These are phyloP conservation scores for Chaetura pelagica DNA, from an alignment of 2,113 vertebrate species.

Conservation along the genomic window DNA sequence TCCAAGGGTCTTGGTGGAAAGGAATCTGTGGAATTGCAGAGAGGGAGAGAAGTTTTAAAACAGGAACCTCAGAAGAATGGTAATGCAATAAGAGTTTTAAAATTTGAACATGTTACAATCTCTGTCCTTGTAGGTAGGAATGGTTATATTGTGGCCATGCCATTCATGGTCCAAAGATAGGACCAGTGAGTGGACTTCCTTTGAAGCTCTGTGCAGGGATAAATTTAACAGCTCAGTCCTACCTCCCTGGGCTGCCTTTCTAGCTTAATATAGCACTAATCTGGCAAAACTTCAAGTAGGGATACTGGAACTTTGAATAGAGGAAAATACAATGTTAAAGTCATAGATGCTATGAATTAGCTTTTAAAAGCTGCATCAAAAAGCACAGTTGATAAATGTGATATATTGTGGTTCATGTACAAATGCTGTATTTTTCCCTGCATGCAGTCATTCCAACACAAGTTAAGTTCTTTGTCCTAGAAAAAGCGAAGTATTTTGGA, in stretches of 20 bases:
- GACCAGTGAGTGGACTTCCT: neutral
- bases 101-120: neutral
- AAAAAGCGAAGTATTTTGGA: conserved; percentile 17
- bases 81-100: neutral
- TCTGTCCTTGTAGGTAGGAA: neutral
- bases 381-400: neutral
- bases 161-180: neutral
- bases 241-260: neutral
- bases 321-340: neutral
- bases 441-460: neutral
- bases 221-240: neutral
- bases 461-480: conserved; percentile 28
- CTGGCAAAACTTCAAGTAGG: neutral
- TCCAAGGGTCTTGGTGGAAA: neutral
- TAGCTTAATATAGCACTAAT: neutral
- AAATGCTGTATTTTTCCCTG: neutral
- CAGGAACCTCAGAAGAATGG: neutral
- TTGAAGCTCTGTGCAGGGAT: neutral
- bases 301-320: neutral
- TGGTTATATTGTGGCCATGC: neutral
- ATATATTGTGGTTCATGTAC: neutral
- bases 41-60: neutral
- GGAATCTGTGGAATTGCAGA: neutral
- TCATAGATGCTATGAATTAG: neutral
- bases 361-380: neutral